phyloP scores from a whole-genome alignment of 2,113 vertebrate genomes.

The Atlantisia rogersi region DNA sequence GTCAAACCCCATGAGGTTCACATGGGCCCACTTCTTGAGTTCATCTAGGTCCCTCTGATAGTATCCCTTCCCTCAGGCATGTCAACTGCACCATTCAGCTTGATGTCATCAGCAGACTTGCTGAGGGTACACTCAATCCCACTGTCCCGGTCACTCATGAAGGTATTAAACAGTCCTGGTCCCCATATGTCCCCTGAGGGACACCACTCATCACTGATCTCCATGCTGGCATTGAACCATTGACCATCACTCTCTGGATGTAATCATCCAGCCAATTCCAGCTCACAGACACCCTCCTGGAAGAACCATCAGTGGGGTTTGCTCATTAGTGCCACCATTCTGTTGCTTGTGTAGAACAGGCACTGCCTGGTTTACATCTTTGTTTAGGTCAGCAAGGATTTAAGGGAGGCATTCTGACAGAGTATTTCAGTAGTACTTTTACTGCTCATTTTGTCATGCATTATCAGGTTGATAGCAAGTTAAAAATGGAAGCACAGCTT shows the following conservation, averaged over 20 bases:
- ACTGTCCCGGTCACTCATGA: not conserved
- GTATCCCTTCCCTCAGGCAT: rapidly evolving
- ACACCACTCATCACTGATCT: not conserved
- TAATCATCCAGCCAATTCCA: not conserved
- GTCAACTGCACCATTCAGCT: not conserved
- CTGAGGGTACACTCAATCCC: not conserved
- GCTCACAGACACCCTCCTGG: not conserved
- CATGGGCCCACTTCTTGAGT: not conserved
- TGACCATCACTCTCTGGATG: not conserved
- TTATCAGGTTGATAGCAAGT: not conserved
- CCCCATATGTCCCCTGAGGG: not conserved
- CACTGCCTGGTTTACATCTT: not conserved
- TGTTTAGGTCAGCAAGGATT: not conserved
- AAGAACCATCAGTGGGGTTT: not conserved
- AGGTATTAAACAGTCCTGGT: not conserved
- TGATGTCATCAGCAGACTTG: not conserved
- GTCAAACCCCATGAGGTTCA: not conserved
- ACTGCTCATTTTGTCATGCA: not conserved
- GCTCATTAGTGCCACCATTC: not conserved
- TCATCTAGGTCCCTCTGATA: not conserved
- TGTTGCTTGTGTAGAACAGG: not conserved
- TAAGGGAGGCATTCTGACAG: not conserved
- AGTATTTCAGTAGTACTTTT: not conserved
- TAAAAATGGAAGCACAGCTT: not conserved
- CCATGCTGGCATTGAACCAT: not conserved